Evolutionary conservation across 2,797 vertebrate species (phyloP).

Genomic region (Platyrinchus mystaceus): DNA sequence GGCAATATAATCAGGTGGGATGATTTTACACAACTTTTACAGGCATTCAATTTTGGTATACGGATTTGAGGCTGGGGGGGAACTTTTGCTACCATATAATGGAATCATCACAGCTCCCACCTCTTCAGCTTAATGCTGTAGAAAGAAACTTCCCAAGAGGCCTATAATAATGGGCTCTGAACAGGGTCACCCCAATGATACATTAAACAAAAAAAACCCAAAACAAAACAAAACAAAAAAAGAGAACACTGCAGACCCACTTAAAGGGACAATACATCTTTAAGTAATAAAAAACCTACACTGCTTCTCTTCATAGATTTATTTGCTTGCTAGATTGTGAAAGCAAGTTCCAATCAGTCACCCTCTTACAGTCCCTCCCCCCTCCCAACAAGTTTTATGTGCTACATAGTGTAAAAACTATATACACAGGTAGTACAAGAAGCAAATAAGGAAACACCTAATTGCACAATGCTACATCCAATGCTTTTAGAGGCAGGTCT

Average conservation of each 20-base stretch:
- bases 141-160: conserved; percentile 12
- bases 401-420: conserved; percentile 82
- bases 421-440: conserved; percentile 85
- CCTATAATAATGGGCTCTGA: conserved; percentile 41
- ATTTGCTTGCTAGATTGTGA: conserved; percentile 67
- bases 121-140: conserved; percentile 31
- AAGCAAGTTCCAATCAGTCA: conserved; percentile 61
- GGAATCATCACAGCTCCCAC: conserved; percentile 56
- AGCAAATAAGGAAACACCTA: conserved; percentile 86
- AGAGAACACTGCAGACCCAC: conserved; percentile 13
- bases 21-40: background rate
- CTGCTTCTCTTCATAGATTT: conserved; percentile 70
- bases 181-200: background rate
- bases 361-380: conserved; percentile 53
- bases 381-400: conserved; percentile 71
- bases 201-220: background rate
- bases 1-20: background rate
- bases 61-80: background rate
- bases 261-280: conserved; percentile 77
- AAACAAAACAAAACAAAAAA: background rate
- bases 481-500: conserved; percentile 93
- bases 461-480: conserved; percentile 98
- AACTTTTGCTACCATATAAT: conserved; percentile 47
- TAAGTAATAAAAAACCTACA: conserved; percentile 65
- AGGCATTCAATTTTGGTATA: background rate